Percentiles rank a stretch among this genome's conserved stretches.
phyloP scores from a whole-genome alignment of 2,888 invertebrate species.

The Scelioninae gen. 1 region DNA sequence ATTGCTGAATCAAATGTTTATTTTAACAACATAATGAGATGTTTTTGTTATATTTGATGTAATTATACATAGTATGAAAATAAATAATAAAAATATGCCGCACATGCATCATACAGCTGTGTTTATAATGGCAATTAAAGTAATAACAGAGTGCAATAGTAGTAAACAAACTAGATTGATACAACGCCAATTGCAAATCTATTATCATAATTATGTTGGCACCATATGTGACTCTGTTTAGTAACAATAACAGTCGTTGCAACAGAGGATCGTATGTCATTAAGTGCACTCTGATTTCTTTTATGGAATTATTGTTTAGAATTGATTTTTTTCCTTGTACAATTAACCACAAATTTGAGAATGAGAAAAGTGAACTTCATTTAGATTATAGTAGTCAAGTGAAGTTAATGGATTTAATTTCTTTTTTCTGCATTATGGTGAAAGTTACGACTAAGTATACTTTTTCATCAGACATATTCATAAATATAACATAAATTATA shows the following conservation, averaged over 20 bases:
- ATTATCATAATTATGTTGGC: constrained; percentile 39
- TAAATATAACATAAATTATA: no score
- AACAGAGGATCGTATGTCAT: constrained; percentile 2
- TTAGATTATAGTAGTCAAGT: no score
- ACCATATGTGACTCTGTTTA: constrained; percentile 26
- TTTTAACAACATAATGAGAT: neutral
- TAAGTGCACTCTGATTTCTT: neutral
- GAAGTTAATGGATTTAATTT: no score
- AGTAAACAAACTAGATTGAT: constrained; percentile 38
- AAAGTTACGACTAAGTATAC: no score
- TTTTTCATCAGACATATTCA: no score
- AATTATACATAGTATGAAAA: neutral
- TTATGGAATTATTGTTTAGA: neutral
- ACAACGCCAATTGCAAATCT: constrained; percentile 31
- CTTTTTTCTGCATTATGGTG: no score
- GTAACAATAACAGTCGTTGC: constrained; percentile 40
- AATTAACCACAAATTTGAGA: no score
- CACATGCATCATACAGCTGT: neutral
- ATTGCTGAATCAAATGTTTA: neutral
- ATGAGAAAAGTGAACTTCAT: no score
- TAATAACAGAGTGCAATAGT: constrained; percentile 18
- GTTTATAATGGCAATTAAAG: constrained; percentile 9
- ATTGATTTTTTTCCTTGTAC: no score
- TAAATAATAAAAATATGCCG: neutral
- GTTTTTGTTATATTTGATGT: constrained; percentile 12